Evolutionary conservation across 2,888 invertebrate species (phyloP).

Genomic region (Caenorhabditis sp.): DNA sequence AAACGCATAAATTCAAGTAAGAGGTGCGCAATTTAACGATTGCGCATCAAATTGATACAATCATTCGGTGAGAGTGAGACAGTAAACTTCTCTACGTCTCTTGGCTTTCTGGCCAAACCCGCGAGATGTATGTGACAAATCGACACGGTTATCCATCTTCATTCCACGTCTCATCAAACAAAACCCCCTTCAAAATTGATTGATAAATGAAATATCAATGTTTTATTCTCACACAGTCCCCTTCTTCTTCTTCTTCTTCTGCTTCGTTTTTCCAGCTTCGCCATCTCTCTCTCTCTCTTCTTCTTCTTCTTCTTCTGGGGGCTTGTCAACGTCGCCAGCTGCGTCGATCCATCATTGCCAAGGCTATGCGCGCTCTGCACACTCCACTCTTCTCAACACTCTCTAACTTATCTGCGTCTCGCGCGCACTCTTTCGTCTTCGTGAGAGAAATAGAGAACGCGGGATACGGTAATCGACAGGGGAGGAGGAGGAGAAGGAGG

Average conservation of each 20-base stretch:
- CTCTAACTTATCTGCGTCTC: conserved; percentile 27
- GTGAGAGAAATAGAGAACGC: conserved; percentile 29
- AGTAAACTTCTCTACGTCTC: too few relatives aligned
- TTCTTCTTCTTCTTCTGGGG: conserved; percentile 16
- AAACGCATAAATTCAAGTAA: background rate
- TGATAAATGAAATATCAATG: background rate
- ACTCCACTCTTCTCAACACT: background rate
- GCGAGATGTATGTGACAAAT: too few relatives aligned
- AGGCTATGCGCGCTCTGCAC: conserved; percentile 47
- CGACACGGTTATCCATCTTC: too few relatives aligned
- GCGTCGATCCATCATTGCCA: conserved; percentile 66
- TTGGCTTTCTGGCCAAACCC: too few relatives aligned
- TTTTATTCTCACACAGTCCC: background rate
- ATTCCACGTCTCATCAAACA: background rate
- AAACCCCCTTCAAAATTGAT: background rate
- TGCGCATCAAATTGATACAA: background rate
- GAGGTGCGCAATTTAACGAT: background rate
- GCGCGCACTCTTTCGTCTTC: conserved; percentile 14
- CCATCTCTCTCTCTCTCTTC: background rate
- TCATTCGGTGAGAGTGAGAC: background rate
- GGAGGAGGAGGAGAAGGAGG: conserved; percentile 23
- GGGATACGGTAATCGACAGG: conserved; percentile 44
- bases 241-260: conserved; percentile 8
- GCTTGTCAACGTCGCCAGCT: conserved; percentile 64
- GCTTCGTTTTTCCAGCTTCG: conserved; percentile 1